Base-by-base conservation (phyloP, 2,888 invertebrate genomes). In the Diloba caeruleocephala region DNA sequence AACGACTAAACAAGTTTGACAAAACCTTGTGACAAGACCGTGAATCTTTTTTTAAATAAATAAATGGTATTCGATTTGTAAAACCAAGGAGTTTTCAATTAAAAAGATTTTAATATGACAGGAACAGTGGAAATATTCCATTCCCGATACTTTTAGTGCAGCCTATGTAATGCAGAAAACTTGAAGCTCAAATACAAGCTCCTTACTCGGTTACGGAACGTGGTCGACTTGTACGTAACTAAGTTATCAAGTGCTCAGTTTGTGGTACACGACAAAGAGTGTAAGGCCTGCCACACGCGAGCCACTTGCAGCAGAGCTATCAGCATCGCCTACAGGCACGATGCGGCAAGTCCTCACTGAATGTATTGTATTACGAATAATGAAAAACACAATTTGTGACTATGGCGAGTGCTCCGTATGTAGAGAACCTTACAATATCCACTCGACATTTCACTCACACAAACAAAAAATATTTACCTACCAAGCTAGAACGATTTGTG, bases 401-500 rank as follows among this genome's bases (percentile, higher is more conserved):
- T 21, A 50, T 31, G 15, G 44, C 13, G 6, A 34, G 25, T 15
- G 7, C 29, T 17, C 39, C 17, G 23, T 63, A 19, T 34, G 15
- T 3, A 2, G 14, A 17, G 1, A 13, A 56, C 63, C 63, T 62
- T 34, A 21, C n/a, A n/a, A n/a, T n/a, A n/a, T n/a, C 13, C 19
- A 39, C 39, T 71, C 54, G 60, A 43, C 51, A 76, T 77, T 68
- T 68, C 15, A 45, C 23, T 48, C 78, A 72, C 78, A 72, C 72
- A 74, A 65, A 60, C 55, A 43, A 62, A 67, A 63, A 74, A 63
- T 77, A 68, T 77, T 77, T 77, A 74, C 68, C 45, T 67, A 71
- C 61, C 39, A 25, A 55, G 45, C 43, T 26, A 54, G 58, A 71
- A 62, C 64, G 73, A 69, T 75, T 70, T 71, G 69, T 57, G 62